Conservation (phyloP, 1,140 invertebrate genomes). For the Cotesia glomerata region DNA sequence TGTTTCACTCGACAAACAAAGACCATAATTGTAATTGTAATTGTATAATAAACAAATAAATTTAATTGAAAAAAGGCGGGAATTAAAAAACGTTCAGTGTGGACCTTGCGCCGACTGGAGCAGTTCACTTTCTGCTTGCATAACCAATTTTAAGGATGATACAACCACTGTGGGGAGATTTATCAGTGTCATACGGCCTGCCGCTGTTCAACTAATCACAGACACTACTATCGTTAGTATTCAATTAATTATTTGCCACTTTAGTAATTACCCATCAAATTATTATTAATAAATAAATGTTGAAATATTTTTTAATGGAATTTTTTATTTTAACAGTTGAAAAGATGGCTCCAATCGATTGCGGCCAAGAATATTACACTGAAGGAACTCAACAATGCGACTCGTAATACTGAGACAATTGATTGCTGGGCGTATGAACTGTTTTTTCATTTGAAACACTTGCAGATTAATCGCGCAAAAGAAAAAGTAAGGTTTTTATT, state of each 20-base stretch:
- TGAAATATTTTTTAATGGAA: not conserved
- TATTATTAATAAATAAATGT: no score
- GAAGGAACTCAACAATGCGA: slow-evolving; percentile 41
- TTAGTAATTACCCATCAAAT: not conserved
- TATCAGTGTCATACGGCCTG: slow-evolving; percentile 46
- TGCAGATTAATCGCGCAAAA: slow-evolving; percentile 41
- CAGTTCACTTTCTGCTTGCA: slow-evolving; percentile 36
- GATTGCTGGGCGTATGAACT: slow-evolving; percentile 56
- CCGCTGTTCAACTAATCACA: slow-evolving; percentile 49
- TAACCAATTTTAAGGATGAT: slow-evolving; percentile 39
- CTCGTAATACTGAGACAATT: slow-evolving; percentile 48
- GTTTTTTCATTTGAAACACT: slow-evolving; percentile 54
- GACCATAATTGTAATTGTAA: not conserved
- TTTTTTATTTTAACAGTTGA: slow-evolving; percentile 40
- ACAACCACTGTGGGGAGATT: slow-evolving; percentile 45
- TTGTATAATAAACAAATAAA: not conserved
- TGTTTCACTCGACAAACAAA: not conserved
- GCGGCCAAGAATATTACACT: slow-evolving; percentile 30
- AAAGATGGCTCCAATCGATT: slow-evolving; percentile 51
- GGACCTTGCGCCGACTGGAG: slow-evolving; percentile 44
- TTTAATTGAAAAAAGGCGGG: slow-evolving; percentile 14
- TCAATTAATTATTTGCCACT: not conserved
- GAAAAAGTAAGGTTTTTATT: slow-evolving; percentile 40
- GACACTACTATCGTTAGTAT: slow-evolving; percentile 48
- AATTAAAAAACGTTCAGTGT: slow-evolving; percentile 39